Evolutionary conservation across 2,888 invertebrate species (phyloP), one percentile per base, ranked within the genome.

Genomic region (Pyrrhosoma nymphula): DNA sequence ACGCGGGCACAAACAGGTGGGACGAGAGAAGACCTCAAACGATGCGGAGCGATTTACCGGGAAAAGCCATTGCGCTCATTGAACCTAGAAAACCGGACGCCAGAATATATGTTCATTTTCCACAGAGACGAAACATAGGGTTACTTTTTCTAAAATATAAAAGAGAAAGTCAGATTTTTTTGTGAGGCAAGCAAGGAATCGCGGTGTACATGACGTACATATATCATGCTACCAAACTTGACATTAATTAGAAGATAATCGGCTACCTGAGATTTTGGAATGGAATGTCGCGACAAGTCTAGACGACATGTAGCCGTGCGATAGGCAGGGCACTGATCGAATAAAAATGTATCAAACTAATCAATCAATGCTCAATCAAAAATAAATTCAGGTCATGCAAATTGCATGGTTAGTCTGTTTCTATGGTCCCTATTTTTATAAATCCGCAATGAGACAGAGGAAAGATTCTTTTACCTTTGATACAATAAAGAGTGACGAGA

Each of bases 1-100:
- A 93, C 93, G 93, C 93, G 26, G 10, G 35, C 23, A 26, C 8
- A 93, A 93, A 93, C 69, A 47, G 55, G 93, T 93, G 93, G 35
- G 60, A 91, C 91, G 30, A 91, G 63, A 47, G 47, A 39, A 91
- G 93, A 60, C 63, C 47, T 69, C 30, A 30, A 35, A 47, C 69
- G 69, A 93, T 16, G 23, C 93, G 35, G 75, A 47, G 75, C 56
- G 47, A 47, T 75, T 69, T 93, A 75, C 69, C n/a, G 93, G 55
- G 69, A 47, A 69, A 26, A 69, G 39, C 47, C 69, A n/a, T 69
- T 47, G 20, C 69, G 55, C 69, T n/a, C 82, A 82, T 14, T 82
- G 30, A 82, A 82, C 35, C n/a, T 2, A 20, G 82, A 82, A 82
- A 82, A 35, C n/a, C 8, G 23, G 26, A 20, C 18, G 26, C 69